Base-by-base conservation (phyloP, 2,888 invertebrate species). In the Lochmaea crataegi region DNA sequence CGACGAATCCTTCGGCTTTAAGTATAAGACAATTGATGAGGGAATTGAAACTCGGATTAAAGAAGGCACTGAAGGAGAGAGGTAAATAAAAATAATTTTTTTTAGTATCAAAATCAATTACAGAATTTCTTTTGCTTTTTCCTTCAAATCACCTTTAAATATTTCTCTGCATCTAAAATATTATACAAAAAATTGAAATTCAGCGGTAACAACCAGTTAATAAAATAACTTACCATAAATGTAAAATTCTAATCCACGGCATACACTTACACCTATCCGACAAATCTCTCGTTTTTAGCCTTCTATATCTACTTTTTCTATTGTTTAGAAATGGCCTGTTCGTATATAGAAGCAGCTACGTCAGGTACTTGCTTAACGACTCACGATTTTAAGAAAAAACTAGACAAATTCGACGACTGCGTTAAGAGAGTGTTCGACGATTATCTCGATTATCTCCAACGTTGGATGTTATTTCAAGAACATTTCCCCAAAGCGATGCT, bases 11-110 rank as follows among this genome's bases (percentile, higher is more conserved):
- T 0, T 96, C 96, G 65, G 92, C 94, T 9, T 90, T 97, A 61
- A 96, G 96, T 79, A 91, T 97, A 61, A 91, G 94, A 82, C 96
- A 97, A 89, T 91, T 92, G 78, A 84, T 86, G 83, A 79, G 83
- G 56, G 98, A 98, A 87, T 90, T 97, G 77, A 94, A 96, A 75
- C 97, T 98, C 82, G 96, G 96, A 0, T 87, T 98, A 68, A 92
- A 92, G 81, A 92, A 96, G 63, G 95, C 97, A 14, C 92, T 95
- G 56, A 90, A 92, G 71, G 94, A 96, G 87, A 92, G 96, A 14
- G 64, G 69, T 69, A 57, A 69, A 22, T 51, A 26, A 3, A 41
- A 56, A 10, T n/a, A n/a, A n/a, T n/a, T n/a, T n/a, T n/a, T n/a
- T n/a, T n/a, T n/a, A n/a, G n/a, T n/a, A n/a, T n/a, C n/a, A n/a